Evolutionary conservation across 2,113 vertebrate species (phyloP), one percentile per base, ranked within the genome.

Genomic region (Lasiurus borealis): DNA sequence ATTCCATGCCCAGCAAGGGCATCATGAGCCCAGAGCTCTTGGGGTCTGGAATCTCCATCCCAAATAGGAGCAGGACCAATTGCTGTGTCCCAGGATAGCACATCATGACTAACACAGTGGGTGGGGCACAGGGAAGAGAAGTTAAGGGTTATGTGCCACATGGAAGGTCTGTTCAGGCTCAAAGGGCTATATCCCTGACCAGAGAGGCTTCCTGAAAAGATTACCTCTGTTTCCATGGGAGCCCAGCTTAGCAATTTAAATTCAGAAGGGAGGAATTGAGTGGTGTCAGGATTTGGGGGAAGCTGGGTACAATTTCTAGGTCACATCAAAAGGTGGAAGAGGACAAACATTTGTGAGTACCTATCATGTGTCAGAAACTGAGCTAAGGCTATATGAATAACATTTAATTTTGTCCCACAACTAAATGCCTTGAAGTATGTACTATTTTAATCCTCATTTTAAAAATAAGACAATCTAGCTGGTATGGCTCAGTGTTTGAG

Each of bases 11-110:
- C 52, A 99, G 98, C 90, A 99, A 86, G 8, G 99, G 99, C 6
- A 99, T 99, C 96, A 97, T 97, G 44, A 99, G 95, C 34, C 98
- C 97, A 6, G 99, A 99, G 57, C 99, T 99, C 95, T 98, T 95
- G 0, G 99, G 99, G 90, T 99, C 99, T 62, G 99, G 99, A 95
- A 99, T 99, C 77, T 99, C 98, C 98, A 99, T 97, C 40, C 99
- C 99, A 31, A 99, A 98, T n/a, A 99, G 97, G 59, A 98, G 98
- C 1, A 99, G 98, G 54, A 99, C 95, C 97, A 97, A 97, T 40
- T 98, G 69, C 75, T 98, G 98, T 48, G 98, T 98, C 92, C 98
- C 97, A 0, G 98, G 97, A 54, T 98, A 98, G 85, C 97, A 96
- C 96, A 99, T 98, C 90, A 98, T 97, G 64, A 99, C 99, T 99